These are phyloP conservation scores for Nesometra sesokonis DNA, from an alignment of 35 echinoderm and acorn worm genomes.

Conservation along the genomic window DNA sequence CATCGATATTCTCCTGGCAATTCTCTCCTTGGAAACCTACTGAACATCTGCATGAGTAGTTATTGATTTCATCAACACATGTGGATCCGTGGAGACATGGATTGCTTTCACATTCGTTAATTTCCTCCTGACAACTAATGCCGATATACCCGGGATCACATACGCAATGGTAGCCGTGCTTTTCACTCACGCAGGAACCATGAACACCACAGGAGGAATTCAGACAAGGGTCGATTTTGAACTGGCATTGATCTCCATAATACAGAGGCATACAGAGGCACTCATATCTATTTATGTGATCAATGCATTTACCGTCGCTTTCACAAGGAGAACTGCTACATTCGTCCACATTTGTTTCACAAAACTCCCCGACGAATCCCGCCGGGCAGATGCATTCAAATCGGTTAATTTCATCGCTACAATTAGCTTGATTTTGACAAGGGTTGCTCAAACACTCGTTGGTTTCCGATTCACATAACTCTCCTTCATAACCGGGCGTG, in stretches of 20 bases:
- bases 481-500: neutral
- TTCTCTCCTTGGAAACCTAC: neutral
- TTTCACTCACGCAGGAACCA: neutral
- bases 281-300: neutral
- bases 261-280: neutral
- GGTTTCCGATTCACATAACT: neutral
- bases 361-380: neutral
- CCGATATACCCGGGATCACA: neutral
- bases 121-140: neutral
- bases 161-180: neutral
- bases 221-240: neutral
- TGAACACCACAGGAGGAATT: neutral
- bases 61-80: neutral
- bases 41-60: neutral
- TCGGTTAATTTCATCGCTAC: neutral
- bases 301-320: conserved; percentile 1
- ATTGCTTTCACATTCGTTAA: neutral
- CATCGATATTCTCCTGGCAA: conserved; percentile 4
- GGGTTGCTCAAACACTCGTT: neutral
- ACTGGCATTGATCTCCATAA: neutral
- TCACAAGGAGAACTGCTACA: conserved; percentile 3
- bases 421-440: neutral
- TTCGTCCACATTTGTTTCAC: neutral
- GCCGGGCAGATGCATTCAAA: neutral
- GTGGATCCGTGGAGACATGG: neutral